A percentile compares a stretch with the other conserved stretches of the same genome.
phyloP scores from a whole-genome alignment of 30 jellyfish, hydroid and myxozoan genomes.

The Turritopsis rubra region DNA sequence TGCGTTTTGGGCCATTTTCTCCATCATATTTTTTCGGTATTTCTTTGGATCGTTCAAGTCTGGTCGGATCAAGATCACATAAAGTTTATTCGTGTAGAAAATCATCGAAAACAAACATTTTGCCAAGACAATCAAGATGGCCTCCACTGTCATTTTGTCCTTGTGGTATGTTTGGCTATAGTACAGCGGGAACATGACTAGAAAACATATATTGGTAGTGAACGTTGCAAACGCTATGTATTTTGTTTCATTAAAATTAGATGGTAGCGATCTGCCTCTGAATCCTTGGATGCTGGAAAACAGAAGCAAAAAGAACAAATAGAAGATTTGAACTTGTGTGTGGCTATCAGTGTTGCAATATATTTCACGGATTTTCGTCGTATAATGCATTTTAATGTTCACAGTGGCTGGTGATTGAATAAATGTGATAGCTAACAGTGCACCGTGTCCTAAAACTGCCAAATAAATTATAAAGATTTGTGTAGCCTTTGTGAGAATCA shows the following conservation, averaged over 20 bases:
- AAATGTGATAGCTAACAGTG: background rate
- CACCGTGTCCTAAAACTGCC: background rate
- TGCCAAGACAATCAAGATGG: background rate
- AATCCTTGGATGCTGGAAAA: background rate
- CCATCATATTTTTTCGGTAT: background rate
- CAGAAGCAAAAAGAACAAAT: background rate
- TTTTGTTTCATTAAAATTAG: background rate
- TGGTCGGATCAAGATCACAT: background rate
- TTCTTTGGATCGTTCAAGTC: background rate
- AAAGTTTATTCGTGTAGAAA: background rate
- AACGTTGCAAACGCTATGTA: slow-evolving; percentile 8
- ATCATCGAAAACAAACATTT: background rate
- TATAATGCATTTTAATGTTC: background rate
- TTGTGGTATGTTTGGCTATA: background rate
- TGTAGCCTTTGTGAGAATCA: background rate
- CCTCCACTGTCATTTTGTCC: background rate
- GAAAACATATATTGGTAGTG: background rate
- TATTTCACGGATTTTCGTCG: background rate
- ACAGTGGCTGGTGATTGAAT: background rate
- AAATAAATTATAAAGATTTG: background rate
- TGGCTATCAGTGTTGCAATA: slow-evolving; percentile 13
- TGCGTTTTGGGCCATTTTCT: background rate
- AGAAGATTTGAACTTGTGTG: background rate
- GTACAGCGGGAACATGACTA: background rate
- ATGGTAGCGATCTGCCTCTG: background rate